Evolutionary conservation across 2,888 invertebrate genomes (phyloP).

Genomic region (Itoplectis maculator): DNA sequence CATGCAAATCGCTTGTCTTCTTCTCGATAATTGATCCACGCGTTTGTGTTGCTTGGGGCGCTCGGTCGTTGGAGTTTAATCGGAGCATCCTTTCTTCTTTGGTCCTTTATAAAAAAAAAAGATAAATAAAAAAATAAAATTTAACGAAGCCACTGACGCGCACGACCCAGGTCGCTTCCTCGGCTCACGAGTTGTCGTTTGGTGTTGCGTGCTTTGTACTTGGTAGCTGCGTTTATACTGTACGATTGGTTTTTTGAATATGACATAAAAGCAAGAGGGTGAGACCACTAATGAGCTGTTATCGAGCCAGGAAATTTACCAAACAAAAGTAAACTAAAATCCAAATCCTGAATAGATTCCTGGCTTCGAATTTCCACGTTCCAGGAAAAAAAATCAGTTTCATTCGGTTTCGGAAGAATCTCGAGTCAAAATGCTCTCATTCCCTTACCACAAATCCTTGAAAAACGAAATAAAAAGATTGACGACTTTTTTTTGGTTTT

Average conservation of each 20-base stretch:
- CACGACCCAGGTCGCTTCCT: conserved; percentile 66
- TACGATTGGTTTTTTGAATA: conserved; percentile 50
- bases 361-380: conserved; percentile 55
- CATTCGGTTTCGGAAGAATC: conserved; percentile 7
- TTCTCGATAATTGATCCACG: conserved; percentile 41
- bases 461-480: conserved; percentile 7
- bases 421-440: not conserved
- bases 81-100: too few relatives aligned
- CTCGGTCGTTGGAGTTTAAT: conserved; percentile 36
- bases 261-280: conserved; percentile 31
- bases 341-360: conserved; percentile 18
- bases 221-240: conserved; percentile 61
- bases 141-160: conserved; percentile 57
- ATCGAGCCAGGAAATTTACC: conserved; percentile 41
- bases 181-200: conserved; percentile 66
- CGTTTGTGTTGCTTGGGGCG: conserved; percentile 49
- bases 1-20: conserved; percentile 23
- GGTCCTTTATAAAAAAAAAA: not conserved
- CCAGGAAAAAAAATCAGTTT: conserved; percentile 36
- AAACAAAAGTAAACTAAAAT: conserved; percentile 2
- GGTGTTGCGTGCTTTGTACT: conserved; percentile 67
- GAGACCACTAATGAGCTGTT: conserved; percentile 44
- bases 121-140: conserved; percentile 39
- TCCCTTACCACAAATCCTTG: conserved; percentile 40
- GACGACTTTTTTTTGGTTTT: not conserved